These are phyloP conservation scores for Alouatta palliata DNA, from an alignment of 2,113 vertebrate species.

Conservation along the genomic window DNA sequence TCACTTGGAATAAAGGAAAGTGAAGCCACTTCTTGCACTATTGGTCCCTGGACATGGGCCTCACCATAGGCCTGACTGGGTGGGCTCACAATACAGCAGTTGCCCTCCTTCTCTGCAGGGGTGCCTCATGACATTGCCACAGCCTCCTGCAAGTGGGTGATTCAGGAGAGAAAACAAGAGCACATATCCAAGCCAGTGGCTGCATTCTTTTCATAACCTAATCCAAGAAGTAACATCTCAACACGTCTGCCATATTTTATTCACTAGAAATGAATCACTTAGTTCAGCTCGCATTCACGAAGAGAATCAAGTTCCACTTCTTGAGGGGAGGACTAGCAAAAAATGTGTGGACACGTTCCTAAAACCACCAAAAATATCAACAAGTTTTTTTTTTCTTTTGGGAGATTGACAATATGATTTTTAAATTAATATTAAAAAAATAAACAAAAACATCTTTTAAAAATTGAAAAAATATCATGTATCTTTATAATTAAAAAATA, in stretches of 20 bases:
- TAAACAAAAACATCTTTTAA: neutral
- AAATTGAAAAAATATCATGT: neutral
- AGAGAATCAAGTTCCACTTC: neutral
- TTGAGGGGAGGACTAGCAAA: neutral
- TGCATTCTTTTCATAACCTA: neutral
- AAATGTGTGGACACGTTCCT: neutral
- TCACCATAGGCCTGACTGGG: neutral
- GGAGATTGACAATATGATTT: neutral
- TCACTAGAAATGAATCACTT: neutral
- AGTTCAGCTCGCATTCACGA: neutral
- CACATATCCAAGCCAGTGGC: neutral
- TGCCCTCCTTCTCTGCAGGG: too few relatives aligned
- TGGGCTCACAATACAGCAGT: neutral
- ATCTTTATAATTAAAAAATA: neutral
- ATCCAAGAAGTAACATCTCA: neutral
- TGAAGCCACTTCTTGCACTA: neutral
- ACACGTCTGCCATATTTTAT: neutral
- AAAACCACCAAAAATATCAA: neutral
- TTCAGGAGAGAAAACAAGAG: neutral
- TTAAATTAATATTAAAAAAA: neutral
- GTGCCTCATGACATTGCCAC: neutral
- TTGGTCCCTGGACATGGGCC: neutral
- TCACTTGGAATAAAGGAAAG: neutral
- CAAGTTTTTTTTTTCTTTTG: neutral
- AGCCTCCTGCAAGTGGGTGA: neutral